Evolutionary conservation across 2,113 vertebrate genomes (phyloP).

Genomic region (Oostethus manadensis): DNA sequence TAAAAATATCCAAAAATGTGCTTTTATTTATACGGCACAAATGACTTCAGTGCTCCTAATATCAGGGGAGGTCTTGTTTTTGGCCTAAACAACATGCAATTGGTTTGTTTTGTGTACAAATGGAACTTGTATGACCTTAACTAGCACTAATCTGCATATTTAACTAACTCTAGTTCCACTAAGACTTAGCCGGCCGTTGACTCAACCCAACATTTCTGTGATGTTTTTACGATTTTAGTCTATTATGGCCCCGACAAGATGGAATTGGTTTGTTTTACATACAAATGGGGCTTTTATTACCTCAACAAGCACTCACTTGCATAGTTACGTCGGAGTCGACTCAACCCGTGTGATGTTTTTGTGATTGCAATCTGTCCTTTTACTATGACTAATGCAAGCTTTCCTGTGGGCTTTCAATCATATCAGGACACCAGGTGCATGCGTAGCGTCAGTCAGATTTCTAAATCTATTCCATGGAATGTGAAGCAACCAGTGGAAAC

Average conservation of each 20-base stretch:
- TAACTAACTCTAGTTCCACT: not conserved
- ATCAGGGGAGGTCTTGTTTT: not conserved
- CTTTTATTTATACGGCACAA: conserved; percentile 15
- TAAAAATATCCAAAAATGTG: conserved; percentile 47
- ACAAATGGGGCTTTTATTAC: too few relatives aligned
- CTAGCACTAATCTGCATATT: not conserved
- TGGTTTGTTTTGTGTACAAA: too few relatives aligned
- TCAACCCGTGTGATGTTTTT: not conserved
- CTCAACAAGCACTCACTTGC: too few relatives aligned
- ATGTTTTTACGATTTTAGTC: not conserved
- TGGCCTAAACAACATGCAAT: too few relatives aligned
- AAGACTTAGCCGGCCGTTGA: not conserved
- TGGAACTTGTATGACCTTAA: too few relatives aligned
- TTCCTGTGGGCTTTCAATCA: conserved; percentile 10
- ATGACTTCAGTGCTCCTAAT: not conserved
- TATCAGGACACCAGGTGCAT: conserved; percentile 21
- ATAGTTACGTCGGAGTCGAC: too few relatives aligned
- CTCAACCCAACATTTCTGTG: not conserved
- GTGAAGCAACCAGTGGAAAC: conserved; percentile 18
- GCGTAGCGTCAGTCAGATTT: conserved; percentile 24
- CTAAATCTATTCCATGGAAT: conserved; percentile 26
- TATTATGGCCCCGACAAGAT: too few relatives aligned
- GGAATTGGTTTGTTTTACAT: too few relatives aligned
- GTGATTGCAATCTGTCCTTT: not conserved
- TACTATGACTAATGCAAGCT: not conserved